Base-by-base conservation (phyloP, 2,888 invertebrate genomes). In the Amblyjoppa proteus region DNA sequence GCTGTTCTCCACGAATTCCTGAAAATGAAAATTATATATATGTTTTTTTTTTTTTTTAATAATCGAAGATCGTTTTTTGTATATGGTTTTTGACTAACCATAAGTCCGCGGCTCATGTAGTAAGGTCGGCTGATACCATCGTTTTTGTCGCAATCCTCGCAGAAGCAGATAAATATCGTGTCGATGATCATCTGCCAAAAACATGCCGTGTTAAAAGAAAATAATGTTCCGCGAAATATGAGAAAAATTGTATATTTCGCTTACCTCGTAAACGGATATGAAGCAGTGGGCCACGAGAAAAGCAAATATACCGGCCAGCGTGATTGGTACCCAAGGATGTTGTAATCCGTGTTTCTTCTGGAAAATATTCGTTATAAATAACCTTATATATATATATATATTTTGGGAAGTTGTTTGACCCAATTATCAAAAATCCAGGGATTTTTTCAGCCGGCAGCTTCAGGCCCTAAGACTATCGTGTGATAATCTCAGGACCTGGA, bases 231-330 rank as follows among this genome's bases (percentile, higher is more conserved):
- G 25, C 0, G 25, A 73, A 56, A 20, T 31, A 70, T 31, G 41
- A 25, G 41, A 25, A 58, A 74, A 80, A 73, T 41, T 9, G 16
- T 49, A 16, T 16, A 16, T 3, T 74, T 80, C 13, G 90, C 91
- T 94, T 93, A 97, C 97, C 95, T 97, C 97, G 91, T 96, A 97
- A 31, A 97, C 96, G 7, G 96, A 96, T 85, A 97, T 95, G 91
- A 97, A 97, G 90, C 96, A 96, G 91, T 97, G 96, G 2, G 97
- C 95, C 45, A 97, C 95, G 81, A 97, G 94, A 91, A 96, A 97
- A 1, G 96, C 96, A 90, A 97, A 96, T n/a, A 96, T 89, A 80
- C 95, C 96, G 34, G 95, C 95, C 1, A 97, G 90, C 6, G 95
- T 91, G 20, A 97, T 94, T 4, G 96, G 96, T 61, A 97, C 95